phyloP scores from a whole-genome alignment of 1,140 invertebrate species.

The Papilio aristodemus region DNA sequence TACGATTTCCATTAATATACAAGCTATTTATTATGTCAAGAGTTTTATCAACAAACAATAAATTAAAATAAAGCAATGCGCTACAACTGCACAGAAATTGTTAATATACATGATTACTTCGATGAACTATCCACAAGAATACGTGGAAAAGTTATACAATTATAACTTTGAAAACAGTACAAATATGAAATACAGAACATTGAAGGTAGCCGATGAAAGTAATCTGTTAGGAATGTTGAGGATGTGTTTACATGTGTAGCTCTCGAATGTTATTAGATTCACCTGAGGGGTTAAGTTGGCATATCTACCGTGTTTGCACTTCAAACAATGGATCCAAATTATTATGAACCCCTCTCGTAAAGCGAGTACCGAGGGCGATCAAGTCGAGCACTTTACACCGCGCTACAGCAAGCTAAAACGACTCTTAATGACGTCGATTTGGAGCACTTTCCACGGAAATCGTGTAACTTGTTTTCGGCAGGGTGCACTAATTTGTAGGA shows the following conservation, averaged over 20 bases:
- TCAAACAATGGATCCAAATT: slow-evolving; percentile 69
- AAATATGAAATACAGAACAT: no score
- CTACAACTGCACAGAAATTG: no score
- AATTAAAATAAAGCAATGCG: no score
- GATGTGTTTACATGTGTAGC: slow-evolving; percentile 30
- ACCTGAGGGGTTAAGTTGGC: slow-evolving; percentile 63
- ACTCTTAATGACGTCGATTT: slow-evolving; percentile 12
- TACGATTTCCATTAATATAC: no score
- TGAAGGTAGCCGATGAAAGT: background rate
- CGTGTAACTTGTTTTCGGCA: background rate
- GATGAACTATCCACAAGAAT: no score
- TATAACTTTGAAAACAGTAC: no score
- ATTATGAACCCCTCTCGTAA: slow-evolving; percentile 50
- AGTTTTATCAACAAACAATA: no score
- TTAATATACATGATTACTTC: no score
- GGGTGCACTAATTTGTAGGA: slow-evolving; percentile 21
- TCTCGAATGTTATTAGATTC: slow-evolving; percentile 61
- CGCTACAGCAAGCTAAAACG: slow-evolving; percentile 12
- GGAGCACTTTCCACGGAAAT: slow-evolving; percentile 5
- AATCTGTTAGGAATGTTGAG: slow-evolving; percentile 33
- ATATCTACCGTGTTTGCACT: slow-evolving; percentile 59
- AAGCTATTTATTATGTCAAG: no score
- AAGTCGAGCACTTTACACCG: slow-evolving; percentile 6
- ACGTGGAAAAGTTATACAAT: no score
- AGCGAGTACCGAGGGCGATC: slow-evolving; percentile 30